These are phyloP conservation scores for Acyrthosiphon pisum DNA, from an alignment of 1,140 invertebrate species.

Conservation along the genomic window DNA sequence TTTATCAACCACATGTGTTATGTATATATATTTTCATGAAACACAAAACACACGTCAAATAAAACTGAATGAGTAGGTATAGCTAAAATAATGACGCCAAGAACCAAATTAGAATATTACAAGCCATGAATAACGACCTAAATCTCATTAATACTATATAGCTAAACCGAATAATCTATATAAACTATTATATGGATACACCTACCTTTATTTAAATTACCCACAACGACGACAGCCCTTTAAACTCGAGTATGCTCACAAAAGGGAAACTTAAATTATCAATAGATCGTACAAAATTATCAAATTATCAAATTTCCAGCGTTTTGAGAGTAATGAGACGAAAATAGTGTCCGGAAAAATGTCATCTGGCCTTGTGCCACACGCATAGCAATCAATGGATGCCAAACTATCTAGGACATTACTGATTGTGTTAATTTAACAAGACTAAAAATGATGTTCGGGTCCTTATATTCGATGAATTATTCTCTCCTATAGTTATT, in stretches of 20 bases:
- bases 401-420: conserved; percentile 56
- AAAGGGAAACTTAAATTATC: neutral
- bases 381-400: conserved; percentile 43
- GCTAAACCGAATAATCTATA: neutral
- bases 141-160: conserved; percentile 30
- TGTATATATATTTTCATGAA: neutral
- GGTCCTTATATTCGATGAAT: neutral
- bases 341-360: conserved; percentile 56
- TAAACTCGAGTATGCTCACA: neutral
- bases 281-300: neutral
- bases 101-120: conserved; percentile 48
- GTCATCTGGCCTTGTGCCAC: conserved; percentile 51
- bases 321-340: conserved; percentile 27
- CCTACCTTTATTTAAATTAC: neutral
- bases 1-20: neutral
- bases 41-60: conserved; percentile 8
- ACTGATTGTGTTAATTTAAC: conserved; percentile 31
- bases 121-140: conserved; percentile 45
- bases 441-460: neutral
- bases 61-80: conserved; percentile 26
- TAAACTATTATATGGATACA: neutral
- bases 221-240: neutral
- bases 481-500: neutral
- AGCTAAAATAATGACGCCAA: conserved; percentile 37
- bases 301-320: conserved; percentile 50